Base-by-base conservation (phyloP, 2,888 invertebrate species). In the Drosophila emarginata region DNA sequence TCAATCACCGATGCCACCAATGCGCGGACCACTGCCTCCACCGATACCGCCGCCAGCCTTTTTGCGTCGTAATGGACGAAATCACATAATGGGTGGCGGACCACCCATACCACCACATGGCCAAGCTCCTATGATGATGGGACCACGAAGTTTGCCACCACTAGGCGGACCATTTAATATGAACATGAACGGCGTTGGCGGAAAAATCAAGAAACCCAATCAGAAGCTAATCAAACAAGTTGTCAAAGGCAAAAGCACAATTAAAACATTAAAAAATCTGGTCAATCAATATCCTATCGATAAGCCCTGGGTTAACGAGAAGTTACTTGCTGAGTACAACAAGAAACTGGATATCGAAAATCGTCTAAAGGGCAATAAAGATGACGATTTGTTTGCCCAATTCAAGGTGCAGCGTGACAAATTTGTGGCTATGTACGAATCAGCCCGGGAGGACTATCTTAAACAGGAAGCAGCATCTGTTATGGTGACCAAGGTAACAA, bases 281-380 rank as follows among this genome's bases (percentile, higher is more conserved):
- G 85, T 90, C 2, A 91, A 91, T 79, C 91, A 92, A 58, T 92
- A 92, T 84, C 90, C 91, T 15, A 78, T 94, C 59, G 92, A 92
- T 28, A 94, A 93, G 84, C 93, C 94, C 0, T 94, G 94, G 93
- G 93, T 94, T 5, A 93, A 92, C 9, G 93, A 93, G 12, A 92
- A 92, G 23, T 93, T 94, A 53, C 93, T 93, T 77, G 90, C 88
- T 4, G 94, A 94, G 79, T 93, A 94, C 72, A 90, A 89, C 39
- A 93, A 93, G 75, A 93, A 93, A 79, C 92, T 93, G 63, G 93
- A 93, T 74, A 91, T 94, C 51, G 92, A 93, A 78, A 92, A 92
- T 76, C 89, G 89, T 23, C 80, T 92, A 4, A 91, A 91, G 75
- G 91, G 92, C 56, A 91, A 92, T 72, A 93, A 93, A 74, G 92